Base-by-base conservation (phyloP, 1,140 invertebrate genomes). In the Drosophila bifasciata region DNA sequence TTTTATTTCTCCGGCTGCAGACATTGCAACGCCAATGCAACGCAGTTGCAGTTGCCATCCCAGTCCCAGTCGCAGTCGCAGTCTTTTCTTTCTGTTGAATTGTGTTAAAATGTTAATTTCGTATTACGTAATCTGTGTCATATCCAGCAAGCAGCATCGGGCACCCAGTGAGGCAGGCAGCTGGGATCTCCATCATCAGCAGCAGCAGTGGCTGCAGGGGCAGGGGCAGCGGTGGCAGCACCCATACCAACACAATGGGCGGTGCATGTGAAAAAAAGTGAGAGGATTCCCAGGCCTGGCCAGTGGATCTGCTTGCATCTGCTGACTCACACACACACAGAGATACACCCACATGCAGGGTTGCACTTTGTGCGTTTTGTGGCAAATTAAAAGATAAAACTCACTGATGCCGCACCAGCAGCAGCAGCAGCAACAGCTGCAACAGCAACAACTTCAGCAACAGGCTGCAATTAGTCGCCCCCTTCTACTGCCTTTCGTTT, bases 61-160 rank as follows among this genome's bases (percentile, higher is more conserved):
- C n/a, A n/a, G n/a, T n/a, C n/a, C n/a, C n/a, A 9, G 25, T 9
- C 40, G 64, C 50, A 66, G 66, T 62, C 73, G 68, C 62, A 64
- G 73, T 76, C 64, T 52, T 70, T 56, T 60, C 62, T 73, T 78
- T 72, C 80, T 74, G 50, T 60, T 85, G 81, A 86, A 88, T 88
- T 88, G 83, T 88, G 83, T 88, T 88, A 88, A 88, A 88, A 88
- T 88, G 83, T 88, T 88, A 88, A 88, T 88, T 88, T 88, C 76
- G 72, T 40, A 55, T 88, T 88, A 88, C 84, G 76, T 88, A 89
- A 88, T 88, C 79, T 89, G 84, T 88, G 83, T 88, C 83, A 88
- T 88, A 88, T 83, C 79, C 75, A 88, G 68, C 67, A 59, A 52
- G 58, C 56, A 28, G 70, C 62, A 56, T 48, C 73, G 49, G 53